Conservation (phyloP, 1,140 invertebrate genomes). For the Steinernema feltiae region DNA sequence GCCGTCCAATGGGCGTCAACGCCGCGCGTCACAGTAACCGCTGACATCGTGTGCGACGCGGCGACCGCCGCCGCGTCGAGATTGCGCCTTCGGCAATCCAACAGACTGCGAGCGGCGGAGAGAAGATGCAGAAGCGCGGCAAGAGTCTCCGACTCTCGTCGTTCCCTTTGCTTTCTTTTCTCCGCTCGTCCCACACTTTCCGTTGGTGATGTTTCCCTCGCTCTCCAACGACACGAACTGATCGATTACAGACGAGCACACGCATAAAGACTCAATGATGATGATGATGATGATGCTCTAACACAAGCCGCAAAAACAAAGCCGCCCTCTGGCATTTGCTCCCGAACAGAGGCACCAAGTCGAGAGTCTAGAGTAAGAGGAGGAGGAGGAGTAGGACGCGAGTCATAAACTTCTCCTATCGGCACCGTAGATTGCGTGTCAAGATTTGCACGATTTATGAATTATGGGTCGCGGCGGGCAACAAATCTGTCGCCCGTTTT, state of each 20-base stretch:
- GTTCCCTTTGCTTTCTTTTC: background rate
- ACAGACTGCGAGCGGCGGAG: too few species aligned
- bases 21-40: slow-evolving; percentile 6
- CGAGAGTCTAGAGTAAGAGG: too few species aligned
- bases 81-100: too few species aligned
- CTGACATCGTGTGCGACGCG: background rate
- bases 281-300: too few species aligned
- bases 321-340: too few species aligned
- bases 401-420: slow-evolving; percentile 12
- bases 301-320: background rate
- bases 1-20: background rate
- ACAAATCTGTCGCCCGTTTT: slow-evolving; percentile 7
- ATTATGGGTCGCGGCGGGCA: slow-evolving; percentile 1
- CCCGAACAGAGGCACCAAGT: too few species aligned
- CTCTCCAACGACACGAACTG: background rate
- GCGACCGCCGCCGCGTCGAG: background rate
- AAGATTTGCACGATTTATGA: slow-evolving; percentile 14
- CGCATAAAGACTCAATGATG: slow-evolving; percentile 9
- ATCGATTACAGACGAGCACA: slow-evolving; percentile 13
- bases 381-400: background rate
- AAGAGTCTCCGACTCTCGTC: background rate
- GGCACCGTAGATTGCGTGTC: slow-evolving; percentile 10
- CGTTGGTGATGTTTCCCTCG: background rate
- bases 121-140: background rate
- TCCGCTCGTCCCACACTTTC: background rate